Percentiles rank a stretch among this genome's conserved stretches.
phyloP scores from a whole-genome alignment of 2,888 invertebrate species.

The Hartigia nigra region DNA sequence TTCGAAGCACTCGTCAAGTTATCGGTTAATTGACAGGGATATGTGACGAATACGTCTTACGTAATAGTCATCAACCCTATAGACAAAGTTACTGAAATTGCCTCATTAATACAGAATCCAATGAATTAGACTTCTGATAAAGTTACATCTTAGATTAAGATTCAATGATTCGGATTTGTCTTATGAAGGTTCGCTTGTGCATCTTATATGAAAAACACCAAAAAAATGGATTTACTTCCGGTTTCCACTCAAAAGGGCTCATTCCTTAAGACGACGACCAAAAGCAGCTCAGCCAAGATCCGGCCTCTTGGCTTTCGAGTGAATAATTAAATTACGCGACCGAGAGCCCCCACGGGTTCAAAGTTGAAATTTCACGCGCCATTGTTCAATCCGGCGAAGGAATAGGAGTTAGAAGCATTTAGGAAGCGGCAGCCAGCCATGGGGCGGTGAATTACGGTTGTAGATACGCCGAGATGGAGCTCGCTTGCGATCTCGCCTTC shows the following conservation, averaged over 20 bases:
- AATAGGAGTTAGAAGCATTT: slow-evolving; percentile 62
- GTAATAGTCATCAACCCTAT: not conserved
- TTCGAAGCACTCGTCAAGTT: slow-evolving; percentile 58
- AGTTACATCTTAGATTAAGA: not conserved
- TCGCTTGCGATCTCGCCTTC: not conserved
- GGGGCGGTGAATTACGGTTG: slow-evolving; percentile 49
- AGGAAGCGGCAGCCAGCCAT: slow-evolving; percentile 52
- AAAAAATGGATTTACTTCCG: not conserved
- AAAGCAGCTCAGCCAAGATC: slow-evolving; percentile 19
- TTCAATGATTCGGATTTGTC: not conserved
- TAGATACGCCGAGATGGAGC: slow-evolving; percentile 41
- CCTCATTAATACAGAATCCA: not conserved
- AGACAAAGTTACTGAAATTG: not conserved
- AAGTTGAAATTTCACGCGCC: slow-evolving; percentile 65
- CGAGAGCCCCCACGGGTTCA: slow-evolving; percentile 50
- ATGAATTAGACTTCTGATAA: not conserved
- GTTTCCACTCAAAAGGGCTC: not conserved
- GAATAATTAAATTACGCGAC: slow-evolving; percentile 59
- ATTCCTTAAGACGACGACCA: not conserved
- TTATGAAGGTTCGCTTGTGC: not conserved
- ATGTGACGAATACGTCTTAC: slow-evolving; percentile 63
- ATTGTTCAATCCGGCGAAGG: slow-evolving; percentile 61
- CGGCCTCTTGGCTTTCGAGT: slow-evolving; percentile 42
- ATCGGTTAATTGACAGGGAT: slow-evolving; percentile 62
- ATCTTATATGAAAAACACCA: not conserved